phyloP scores from a whole-genome alignment of 2,113 vertebrate species.

The Nibea coibor region DNA sequence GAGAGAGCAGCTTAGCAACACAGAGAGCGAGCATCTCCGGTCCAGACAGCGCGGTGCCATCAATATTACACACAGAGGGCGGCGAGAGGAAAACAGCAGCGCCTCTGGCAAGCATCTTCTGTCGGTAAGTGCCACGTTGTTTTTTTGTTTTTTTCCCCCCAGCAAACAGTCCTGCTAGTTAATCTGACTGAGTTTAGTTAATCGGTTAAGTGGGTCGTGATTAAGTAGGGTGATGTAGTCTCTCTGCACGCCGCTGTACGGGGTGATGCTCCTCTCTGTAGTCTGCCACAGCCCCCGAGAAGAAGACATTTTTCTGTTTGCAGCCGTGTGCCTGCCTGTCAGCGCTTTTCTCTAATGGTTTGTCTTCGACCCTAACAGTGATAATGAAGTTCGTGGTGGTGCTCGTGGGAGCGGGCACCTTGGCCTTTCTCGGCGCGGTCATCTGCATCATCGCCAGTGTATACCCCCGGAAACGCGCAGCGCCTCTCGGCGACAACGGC shows the following conservation, averaged over 20 bases:
- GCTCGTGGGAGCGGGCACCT: conserved; percentile 91
- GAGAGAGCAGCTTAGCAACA: conserved; percentile 83
- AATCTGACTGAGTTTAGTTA: not conserved
- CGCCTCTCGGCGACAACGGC: conserved; percentile 83
- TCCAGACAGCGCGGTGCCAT: conserved; percentile 59
- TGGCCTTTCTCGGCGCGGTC: conserved; percentile 94
- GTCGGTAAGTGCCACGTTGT: conserved; percentile 4
- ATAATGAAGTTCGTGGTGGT: conserved; percentile 96
- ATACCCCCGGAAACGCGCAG: conserved; percentile 86
- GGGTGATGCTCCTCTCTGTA: not conserved
- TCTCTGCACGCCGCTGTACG: not conserved
- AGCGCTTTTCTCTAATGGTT: not conserved
- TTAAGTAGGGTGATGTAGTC: not conserved
- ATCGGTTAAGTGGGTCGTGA: not conserved
- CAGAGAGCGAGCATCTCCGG: conserved; percentile 51
- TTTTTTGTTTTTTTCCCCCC: too few species aligned
- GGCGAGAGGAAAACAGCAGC: conserved; percentile 31
- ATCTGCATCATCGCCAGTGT: conserved; percentile 97
- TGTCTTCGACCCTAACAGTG: conserved; percentile 62
- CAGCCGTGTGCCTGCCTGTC: not conserved
- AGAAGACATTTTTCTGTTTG: not conserved
- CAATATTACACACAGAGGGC: conserved; percentile 27
- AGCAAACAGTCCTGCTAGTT: not conserved
- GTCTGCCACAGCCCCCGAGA: not conserved
- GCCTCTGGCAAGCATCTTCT: conserved; percentile 6